Base-by-base conservation (phyloP, 2,888 invertebrate genomes). In the Norana najaformis region DNA sequence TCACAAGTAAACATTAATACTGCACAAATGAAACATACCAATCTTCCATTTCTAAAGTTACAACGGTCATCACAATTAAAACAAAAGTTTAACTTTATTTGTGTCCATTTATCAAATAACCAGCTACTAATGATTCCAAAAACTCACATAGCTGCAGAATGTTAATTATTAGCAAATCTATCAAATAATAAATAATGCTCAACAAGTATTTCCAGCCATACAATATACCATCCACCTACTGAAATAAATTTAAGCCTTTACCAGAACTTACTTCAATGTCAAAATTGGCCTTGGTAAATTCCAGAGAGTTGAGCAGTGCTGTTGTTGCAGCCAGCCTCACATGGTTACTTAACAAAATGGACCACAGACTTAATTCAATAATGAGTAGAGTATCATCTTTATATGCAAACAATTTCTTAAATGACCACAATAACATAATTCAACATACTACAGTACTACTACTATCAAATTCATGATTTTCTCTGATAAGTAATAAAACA, bases 201-300 rank as follows among this genome's bases (percentile, higher is more conserved):
- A 41, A 13, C 8, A 69, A 69, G 30, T 69, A n/a, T n/a, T n/a
- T n/a, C n/a, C n/a, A 69, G 23, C 6, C 4, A 30, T 53, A 53
- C 30, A 11, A 47, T 47, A 69, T n/a, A 13, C 30, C 69, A 53
- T 16, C 4, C 30, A 30, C 6, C 2, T 30, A 69, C n/a, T 8
- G n/a, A 69, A 69, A 69, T 69, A n/a, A 69, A 69, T 30, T 69
- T n/a, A 8, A n/a, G 11, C n/a, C n/a, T 69, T n/a, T n/a, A 69
- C 5, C 0, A 69, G 8, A 69, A 90, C 91, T 82, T 94, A 96
- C 96, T 95, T 99, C 98, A 94, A 97, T 98, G 93, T 99, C 98
- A 95, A 99, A 99, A 95, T 99, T 99, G 47, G 98, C 97, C 95
- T 97, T 97, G 34, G 99, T 99, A 94, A 99, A 99, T 95, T 99